Conservation (phyloP, 2,113 vertebrate genomes). For the Perccottus glenii region DNA sequence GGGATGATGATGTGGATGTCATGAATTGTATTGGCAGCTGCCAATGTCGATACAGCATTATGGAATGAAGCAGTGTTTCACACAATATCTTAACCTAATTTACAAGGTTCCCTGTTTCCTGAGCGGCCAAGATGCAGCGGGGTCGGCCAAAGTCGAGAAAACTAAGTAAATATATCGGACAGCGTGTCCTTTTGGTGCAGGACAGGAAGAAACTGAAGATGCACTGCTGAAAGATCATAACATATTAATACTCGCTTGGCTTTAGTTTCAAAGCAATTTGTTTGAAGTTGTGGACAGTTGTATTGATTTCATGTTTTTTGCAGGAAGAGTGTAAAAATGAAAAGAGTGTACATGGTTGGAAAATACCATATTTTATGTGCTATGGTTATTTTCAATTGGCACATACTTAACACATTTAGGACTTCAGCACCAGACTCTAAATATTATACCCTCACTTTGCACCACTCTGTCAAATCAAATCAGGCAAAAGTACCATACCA, state of each 20-base stretch:
- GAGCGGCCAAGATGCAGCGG: conserved; percentile 61
- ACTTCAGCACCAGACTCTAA: background rate
- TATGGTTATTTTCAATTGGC: background rate
- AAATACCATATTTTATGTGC: conserved; percentile 3
- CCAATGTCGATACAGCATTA: conserved; percentile 80
- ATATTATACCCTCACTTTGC: background rate
- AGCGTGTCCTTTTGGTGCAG: conserved; percentile 51
- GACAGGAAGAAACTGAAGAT: background rate
- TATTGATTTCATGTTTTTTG: background rate
- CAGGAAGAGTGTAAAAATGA: background rate
- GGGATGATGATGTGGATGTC: conserved; percentile 75
- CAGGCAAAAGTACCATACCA: no score
- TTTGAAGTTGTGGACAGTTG: no score
- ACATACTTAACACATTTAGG: conserved; percentile 3
- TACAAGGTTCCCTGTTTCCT: conserved; percentile 65
- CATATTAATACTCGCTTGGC: background rate
- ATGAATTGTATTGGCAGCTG: conserved; percentile 85
- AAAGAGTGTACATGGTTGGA: background rate
- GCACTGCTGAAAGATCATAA: background rate
- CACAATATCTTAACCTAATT: conserved; percentile 83
- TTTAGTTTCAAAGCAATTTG: background rate
- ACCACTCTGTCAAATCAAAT: background rate
- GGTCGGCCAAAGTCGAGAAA: conserved; percentile 70
- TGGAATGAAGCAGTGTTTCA: conserved; percentile 81
- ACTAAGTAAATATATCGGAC: conserved; percentile 62